Evolutionary conservation across 2,888 invertebrate species (phyloP), one percentile per base, ranked within the genome.

Genomic region (Neoitamus cyanurus): DNA sequence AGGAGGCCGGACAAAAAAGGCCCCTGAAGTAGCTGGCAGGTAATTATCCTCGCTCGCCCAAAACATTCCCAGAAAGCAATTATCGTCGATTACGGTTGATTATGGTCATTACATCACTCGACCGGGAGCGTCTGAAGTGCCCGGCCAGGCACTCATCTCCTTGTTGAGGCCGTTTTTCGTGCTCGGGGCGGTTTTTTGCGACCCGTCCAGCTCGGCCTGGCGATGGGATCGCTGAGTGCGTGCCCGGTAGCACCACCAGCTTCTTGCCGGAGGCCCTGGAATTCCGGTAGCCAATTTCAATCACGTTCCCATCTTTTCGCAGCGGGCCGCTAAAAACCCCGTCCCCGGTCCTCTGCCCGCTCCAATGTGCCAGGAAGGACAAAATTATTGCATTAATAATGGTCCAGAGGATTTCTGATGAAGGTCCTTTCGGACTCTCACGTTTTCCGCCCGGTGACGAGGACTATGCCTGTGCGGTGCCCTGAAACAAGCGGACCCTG

Each of bases 301-400:
- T 82, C 82, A 82, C 37, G 82, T 82, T 82, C 58, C 25, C 37
- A 31, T 69, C 36, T 69, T 68, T 15, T 69, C 31, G 80, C 37
- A 31, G 48, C 42, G 73, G 73, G 6, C 73, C 34, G 36, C 36
- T 48, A 58, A 20, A 78, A 78, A 34, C 58, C 58, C 58, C 20
- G 9, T n/a, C 20, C 34, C 28, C 28, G n/a, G 11, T 4, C 2
- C 28, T 7, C 37, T 13, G 6, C 5, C 28, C 48, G 30, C n/a
- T 15, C 70, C 58, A 30, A n/a, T 78, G 11, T 34, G 46, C 48
- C 48, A 11, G 31, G 83, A 83, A 83, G 75, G 46, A 83, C 83
- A 34, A 83, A 84, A 84, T 84, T 84, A 84, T 84, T 84, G 84
- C 42, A 84, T 84, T 84, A 84, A 84, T 84, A 78, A 84, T 84